These are phyloP conservation scores for Antechinus stuartii DNA, from an alignment of 2,113 vertebrate species.

Conservation along the genomic window DNA sequence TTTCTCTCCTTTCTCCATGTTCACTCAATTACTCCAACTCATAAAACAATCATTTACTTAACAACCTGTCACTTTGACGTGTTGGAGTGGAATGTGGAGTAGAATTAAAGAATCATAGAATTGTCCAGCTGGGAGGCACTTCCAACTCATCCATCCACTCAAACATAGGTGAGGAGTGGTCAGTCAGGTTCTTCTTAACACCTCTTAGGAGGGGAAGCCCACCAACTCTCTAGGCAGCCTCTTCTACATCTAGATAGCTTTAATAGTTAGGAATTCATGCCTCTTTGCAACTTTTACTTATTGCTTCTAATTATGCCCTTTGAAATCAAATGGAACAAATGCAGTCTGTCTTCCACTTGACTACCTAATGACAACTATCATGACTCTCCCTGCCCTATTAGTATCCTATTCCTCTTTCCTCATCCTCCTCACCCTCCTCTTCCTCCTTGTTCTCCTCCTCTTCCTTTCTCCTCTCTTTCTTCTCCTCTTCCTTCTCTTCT, in stretches of 20 bases:
- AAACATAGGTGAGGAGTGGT: background rate
- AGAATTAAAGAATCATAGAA: background rate
- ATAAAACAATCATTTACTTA: background rate
- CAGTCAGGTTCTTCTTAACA: background rate
- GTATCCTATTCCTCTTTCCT: too few species aligned
- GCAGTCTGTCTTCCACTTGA: background rate
- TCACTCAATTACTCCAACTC: background rate
- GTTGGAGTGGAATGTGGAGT: background rate
- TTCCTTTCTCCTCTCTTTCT: too few species aligned
- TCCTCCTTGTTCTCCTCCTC: background rate
- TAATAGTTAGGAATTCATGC: background rate
- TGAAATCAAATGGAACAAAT: background rate
- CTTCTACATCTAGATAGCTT: background rate
- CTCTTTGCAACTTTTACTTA: background rate
- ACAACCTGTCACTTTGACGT: background rate
- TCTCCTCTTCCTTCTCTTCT: too few species aligned
- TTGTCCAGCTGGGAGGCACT: background rate
- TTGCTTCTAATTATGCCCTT: background rate
- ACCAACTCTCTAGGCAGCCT: background rate
- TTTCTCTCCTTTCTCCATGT: background rate
- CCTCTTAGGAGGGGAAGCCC: background rate
- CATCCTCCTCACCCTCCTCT: background rate
- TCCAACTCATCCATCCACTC: background rate
- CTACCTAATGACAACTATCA: background rate
- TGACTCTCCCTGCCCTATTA: background rate